A percentile compares a stretch with the other conserved stretches of the same genome.
Conservation (phyloP, 2,797 vertebrate genomes). For the Crocidura indochinensis region DNA sequence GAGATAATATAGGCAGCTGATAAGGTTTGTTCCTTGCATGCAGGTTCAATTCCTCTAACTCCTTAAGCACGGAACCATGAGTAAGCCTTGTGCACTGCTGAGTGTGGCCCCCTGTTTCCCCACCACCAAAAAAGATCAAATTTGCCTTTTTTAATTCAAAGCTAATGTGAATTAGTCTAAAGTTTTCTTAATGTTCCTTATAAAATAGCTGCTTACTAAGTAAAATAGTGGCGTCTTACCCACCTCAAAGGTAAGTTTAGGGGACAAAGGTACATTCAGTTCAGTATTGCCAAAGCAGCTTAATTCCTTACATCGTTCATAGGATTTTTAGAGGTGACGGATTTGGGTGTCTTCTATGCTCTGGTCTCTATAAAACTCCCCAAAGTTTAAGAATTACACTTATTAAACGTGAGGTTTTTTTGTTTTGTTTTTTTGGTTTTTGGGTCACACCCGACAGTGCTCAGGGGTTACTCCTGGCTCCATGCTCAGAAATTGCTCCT, state of each 20-base stretch:
- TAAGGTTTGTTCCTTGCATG: no score
- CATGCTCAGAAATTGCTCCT: no score
- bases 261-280: neutral
- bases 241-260: neutral
- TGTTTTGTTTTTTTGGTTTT: no score
- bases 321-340: neutral
- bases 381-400: neutral
- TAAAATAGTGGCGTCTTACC: neutral
- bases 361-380: slow-evolving; percentile 43
- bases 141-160: neutral
- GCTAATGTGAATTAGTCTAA: neutral
- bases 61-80: no score
- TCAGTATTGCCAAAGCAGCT: neutral
- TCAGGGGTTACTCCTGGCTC: no score
- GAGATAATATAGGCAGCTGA: no score
- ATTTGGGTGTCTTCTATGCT: neutral
- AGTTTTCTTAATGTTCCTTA: neutral
- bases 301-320: neutral
- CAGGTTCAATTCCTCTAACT: no score
- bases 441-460: no score
- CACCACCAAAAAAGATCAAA: no score
- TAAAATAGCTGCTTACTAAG: neutral
- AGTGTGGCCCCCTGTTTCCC: no score
- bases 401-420: no score
- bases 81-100: no score